Percentiles rank a stretch among this genome's conserved stretches.
Evolutionary conservation across 2,113 vertebrate genomes (phyloP).

Genomic region (Aix galericulata): DNA sequence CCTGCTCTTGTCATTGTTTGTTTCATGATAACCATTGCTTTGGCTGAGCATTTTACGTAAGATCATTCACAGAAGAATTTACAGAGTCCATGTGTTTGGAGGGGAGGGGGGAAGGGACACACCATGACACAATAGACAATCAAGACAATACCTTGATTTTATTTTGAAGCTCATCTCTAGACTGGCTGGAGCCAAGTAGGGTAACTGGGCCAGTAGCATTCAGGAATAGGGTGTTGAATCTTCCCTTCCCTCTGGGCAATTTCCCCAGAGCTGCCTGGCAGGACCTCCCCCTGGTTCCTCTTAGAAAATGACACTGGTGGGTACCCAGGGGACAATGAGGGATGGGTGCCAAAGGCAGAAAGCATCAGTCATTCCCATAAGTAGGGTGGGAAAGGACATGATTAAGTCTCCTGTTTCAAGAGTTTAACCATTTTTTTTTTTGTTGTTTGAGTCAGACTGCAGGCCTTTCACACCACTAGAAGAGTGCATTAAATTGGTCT

Average conservation of each 20-base stretch:
- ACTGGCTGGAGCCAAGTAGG: conserved; percentile 55
- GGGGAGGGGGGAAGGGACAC: background rate
- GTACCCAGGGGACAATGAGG: background rate
- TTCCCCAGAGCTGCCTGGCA: conserved; percentile 44
- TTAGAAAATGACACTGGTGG: background rate
- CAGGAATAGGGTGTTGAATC: conserved; percentile 51
- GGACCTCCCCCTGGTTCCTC: background rate
- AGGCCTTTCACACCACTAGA: background rate
- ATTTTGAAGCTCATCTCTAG: conserved; percentile 36
- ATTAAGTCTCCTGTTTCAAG: background rate
- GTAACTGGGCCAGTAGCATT: conserved; percentile 9
- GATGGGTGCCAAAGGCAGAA: background rate
- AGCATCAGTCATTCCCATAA: background rate
- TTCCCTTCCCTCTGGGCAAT: conserved; percentile 10
- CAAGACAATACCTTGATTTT: background rate
- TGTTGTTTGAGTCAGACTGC: background rate
- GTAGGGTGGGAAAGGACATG: background rate
- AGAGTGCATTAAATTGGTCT: background rate
- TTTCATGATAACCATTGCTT: conserved; percentile 42
- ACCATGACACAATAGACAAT: background rate
- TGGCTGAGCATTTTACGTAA: background rate
- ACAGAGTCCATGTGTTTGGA: conserved; percentile 39
- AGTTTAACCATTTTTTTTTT: background rate
- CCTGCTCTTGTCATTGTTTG: background rate
- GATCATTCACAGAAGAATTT: background rate